Percentiles rank a stretch among this genome's conserved stretches.
phyloP scores from a whole-genome alignment of 2,113 vertebrate species.

The Trogon melanurus region DNA sequence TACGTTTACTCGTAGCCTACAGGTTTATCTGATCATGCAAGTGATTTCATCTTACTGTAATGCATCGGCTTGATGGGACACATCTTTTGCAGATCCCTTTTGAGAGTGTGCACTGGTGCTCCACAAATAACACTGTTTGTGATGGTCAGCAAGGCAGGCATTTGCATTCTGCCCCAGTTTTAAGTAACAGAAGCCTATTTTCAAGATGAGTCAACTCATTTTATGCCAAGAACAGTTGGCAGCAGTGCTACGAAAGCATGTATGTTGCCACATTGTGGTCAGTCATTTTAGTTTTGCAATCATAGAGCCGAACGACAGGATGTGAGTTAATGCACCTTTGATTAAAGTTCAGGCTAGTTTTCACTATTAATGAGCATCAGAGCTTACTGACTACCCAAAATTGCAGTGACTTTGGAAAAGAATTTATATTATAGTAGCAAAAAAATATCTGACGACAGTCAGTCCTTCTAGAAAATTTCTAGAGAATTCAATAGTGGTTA shows the following conservation, averaged over 20 bases:
- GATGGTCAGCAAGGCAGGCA: not conserved
- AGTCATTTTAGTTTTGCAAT: slow-evolving; percentile 55
- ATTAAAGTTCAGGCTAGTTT: slow-evolving; percentile 26
- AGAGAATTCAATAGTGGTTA: not conserved
- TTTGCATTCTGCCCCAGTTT: slow-evolving; percentile 34
- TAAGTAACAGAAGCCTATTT: slow-evolving; percentile 51
- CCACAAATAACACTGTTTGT: not conserved
- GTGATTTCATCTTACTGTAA: not conserved
- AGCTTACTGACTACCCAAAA: not conserved
- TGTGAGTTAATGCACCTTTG: slow-evolving; percentile 58
- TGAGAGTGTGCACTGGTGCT: not conserved
- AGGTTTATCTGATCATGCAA: slow-evolving; percentile 1
- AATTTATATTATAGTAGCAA: not conserved
- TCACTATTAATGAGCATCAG: not conserved
- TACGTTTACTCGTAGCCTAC: not conserved
- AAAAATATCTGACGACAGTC: not conserved
- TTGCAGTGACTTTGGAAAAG: not conserved
- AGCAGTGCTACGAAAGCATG: slow-evolving; percentile 16
- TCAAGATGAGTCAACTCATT: slow-evolving; percentile 49
- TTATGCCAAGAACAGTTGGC: slow-evolving; percentile 60
- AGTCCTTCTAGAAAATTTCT: not conserved
- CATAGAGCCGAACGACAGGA: slow-evolving; percentile 50
- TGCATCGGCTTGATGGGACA: not conserved
- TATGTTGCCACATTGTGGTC: slow-evolving; percentile 44
- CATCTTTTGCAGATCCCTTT: not conserved